Conservation (phyloP, 1,140 invertebrate species). For the Pomacea maculata region DNA sequence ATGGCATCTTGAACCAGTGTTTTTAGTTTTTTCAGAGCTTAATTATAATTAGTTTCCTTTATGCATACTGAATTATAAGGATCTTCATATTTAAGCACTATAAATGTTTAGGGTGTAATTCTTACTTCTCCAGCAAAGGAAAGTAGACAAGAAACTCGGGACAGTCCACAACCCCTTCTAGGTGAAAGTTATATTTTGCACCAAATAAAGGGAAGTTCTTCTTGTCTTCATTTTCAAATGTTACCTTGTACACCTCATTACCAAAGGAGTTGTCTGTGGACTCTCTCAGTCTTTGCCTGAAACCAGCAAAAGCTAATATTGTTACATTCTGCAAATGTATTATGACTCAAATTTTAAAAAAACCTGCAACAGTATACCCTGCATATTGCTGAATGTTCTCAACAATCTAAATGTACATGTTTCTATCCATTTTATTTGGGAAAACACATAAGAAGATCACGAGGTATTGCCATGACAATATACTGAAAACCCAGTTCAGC, state of each 20-base stretch:
- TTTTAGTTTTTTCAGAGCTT: neutral
- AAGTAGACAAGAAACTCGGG: slow-evolving; percentile 98
- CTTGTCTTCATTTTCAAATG: slow-evolving; percentile 76
- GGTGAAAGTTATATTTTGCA: slow-evolving; percentile 93
- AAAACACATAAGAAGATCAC: too few species aligned
- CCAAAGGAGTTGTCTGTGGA: slow-evolving; percentile 77
- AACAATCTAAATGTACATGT: too few species aligned
- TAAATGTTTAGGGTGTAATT: slow-evolving; percentile 9
- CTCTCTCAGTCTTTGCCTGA: slow-evolving; percentile 72
- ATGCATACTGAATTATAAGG: neutral
- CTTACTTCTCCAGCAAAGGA: slow-evolving; percentile 80
- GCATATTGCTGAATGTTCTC: too few species aligned
- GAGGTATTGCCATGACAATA: too few species aligned
- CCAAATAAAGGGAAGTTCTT: slow-evolving; percentile 86
- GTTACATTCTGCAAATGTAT: too few species aligned
- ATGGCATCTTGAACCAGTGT: neutral
- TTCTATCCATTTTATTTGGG: too few species aligned
- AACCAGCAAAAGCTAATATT: slow-evolving; percentile 23
- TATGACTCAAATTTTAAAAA: too few species aligned
- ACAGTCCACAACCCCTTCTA: slow-evolving; percentile 97
- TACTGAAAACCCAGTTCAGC: too few species aligned
- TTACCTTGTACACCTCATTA: slow-evolving; percentile 86
- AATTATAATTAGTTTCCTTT: neutral
- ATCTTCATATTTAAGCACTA: neutral
- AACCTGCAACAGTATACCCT: too few species aligned